Base-by-base conservation (phyloP, 2,888 invertebrate species). In the Eulithis testata region DNA sequence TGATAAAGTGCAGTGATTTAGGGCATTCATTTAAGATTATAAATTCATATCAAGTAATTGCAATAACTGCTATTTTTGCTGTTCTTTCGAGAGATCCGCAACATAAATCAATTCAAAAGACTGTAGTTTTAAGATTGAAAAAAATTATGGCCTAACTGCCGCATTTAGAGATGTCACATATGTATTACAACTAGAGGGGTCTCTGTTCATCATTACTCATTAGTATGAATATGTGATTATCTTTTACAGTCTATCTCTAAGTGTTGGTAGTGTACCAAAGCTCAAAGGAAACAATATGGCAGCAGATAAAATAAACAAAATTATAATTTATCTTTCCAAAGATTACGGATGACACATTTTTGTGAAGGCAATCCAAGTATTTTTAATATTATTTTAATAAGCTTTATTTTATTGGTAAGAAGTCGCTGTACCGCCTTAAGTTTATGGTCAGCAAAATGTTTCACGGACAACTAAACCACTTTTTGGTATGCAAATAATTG, bases 31-130 rank as follows among this genome's bases (percentile, higher is more conserved):
- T 80, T 53, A 68, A 66, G 62, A 40, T 76, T 6, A 51, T 81
- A 2, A 77, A 79, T 71, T 79, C 82, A 0, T 73, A 73, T 47
- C 71, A 73, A 50, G 65, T 66, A 1, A 21, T 71, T 40, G 68
- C 63, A 2, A 61, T 73, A 6, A 73, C 64, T 14, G 12, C 44
- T 9, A 71, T 73, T 21, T 73, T 73, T 60, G 50, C 65, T 5
- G 62, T 66, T 54, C 57, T 69, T 12, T 67, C 63, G 11, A 63
- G 57, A 63, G 67, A 67, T 60, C 4, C 54, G 40, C 43, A 60
- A 11, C 50, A 67, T 1, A 45, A 58, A 27, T 63, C 67, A 4
- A 57, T 63, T n/a, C 11, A 53, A 43, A 67, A 58, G 27, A 58
- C 64, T 50, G 37, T 60, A 56, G 56, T 27, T 45, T 54, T 65